Base-by-base conservation (phyloP, 2,113 vertebrate genomes). In the Isichthys henryi region DNA sequence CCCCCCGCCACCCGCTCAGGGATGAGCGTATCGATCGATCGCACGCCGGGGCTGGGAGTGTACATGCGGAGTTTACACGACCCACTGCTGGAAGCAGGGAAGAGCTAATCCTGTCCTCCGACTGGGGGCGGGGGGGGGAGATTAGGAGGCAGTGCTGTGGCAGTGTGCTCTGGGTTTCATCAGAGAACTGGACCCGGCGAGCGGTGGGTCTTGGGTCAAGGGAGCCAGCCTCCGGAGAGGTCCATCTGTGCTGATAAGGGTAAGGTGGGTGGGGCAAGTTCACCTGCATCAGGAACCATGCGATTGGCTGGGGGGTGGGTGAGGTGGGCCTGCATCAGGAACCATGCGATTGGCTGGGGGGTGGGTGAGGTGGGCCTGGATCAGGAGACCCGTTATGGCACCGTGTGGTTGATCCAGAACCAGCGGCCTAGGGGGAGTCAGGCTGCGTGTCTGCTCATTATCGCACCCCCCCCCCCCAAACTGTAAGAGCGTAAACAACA, bases 361-460 rank as follows among this genome's bases (percentile, higher is more conserved):
- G 9, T 66, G 62, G 58, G 7, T 6, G 17, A 53, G 17, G 52
- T 0, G 1, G 56, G 58, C 21, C 58, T 70, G 31, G 74, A 43
- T 19, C 70, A 35, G 70, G 31, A 77, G 31, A 35, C 74, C 74
- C 15, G 13, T 80, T 27, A 80, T 43, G 35, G 74, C 74, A 43
- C 15, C 35, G 74, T 43, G 70, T 39, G 13, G 70, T 77, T 35
- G 31, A 39, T 39, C 13, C 70, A 39, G 35, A 35, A 39, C 70
- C 31, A 77, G 3, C 27, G 70, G 70, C 70, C 27, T 31, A 15
- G 70, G 70, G 27, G 31, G 66, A 11, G n/a, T 4, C 70, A 1
- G 70, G 58, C 46, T 58, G 46, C 56, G 50, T 74, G 66, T 89
- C 89, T 70, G 48, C 58, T 50, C 88, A 85, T 62, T 89, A 27